A percentile compares a stretch with the other conserved stretches of the same genome.
Evolutionary conservation across 2,888 invertebrate species (phyloP).

Genomic region (Scaptomyza flava): DNA sequence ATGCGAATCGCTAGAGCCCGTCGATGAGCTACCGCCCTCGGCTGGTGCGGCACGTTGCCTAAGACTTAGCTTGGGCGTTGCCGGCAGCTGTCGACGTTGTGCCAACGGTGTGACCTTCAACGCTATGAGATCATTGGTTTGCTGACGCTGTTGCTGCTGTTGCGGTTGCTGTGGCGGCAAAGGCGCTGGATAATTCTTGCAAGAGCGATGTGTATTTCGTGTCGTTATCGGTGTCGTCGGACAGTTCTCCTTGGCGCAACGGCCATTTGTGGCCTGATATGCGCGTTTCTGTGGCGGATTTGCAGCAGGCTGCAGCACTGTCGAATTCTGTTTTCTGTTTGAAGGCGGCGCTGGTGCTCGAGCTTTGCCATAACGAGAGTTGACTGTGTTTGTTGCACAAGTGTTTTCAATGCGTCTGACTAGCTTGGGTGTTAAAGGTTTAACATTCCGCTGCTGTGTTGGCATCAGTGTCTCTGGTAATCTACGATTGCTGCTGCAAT

Average conservation of each 20-base stretch:
- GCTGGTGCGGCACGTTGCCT: slow-evolving; percentile 49
- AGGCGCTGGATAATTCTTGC: slow-evolving; percentile 78
- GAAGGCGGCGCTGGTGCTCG: slow-evolving; percentile 62
- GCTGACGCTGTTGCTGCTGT: slow-evolving; percentile 49
- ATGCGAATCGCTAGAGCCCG: slow-evolving; percentile 81
- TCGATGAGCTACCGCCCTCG: slow-evolving; percentile 71
- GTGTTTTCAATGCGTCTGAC: slow-evolving; percentile 82
- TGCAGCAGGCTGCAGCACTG: slow-evolving; percentile 28
- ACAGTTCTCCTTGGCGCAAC: slow-evolving; percentile 82
- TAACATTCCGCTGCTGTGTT: slow-evolving; percentile 68
- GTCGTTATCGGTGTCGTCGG: slow-evolving; percentile 48
- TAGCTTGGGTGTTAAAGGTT: slow-evolving; percentile 83
- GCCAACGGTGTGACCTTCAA: slow-evolving; percentile 56
- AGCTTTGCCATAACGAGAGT: slow-evolving; percentile 64
- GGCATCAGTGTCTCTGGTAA: slow-evolving; percentile 41
- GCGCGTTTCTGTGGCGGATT: slow-evolving; percentile 81
- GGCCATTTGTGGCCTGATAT: slow-evolving; percentile 72
- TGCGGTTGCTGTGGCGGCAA: slow-evolving; percentile 57
- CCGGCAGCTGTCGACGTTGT: slow-evolving; percentile 64
- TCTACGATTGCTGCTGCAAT: slow-evolving; percentile 78
- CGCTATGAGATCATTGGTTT: slow-evolving; percentile 73
- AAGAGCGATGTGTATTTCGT: slow-evolving; percentile 58
- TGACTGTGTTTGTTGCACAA: slow-evolving; percentile 49
- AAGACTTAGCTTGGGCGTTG: slow-evolving; percentile 62
- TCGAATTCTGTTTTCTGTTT: slow-evolving; percentile 52